Conservation (phyloP, 2,888 invertebrate genomes). For the Sinotaia quadrata region DNA sequence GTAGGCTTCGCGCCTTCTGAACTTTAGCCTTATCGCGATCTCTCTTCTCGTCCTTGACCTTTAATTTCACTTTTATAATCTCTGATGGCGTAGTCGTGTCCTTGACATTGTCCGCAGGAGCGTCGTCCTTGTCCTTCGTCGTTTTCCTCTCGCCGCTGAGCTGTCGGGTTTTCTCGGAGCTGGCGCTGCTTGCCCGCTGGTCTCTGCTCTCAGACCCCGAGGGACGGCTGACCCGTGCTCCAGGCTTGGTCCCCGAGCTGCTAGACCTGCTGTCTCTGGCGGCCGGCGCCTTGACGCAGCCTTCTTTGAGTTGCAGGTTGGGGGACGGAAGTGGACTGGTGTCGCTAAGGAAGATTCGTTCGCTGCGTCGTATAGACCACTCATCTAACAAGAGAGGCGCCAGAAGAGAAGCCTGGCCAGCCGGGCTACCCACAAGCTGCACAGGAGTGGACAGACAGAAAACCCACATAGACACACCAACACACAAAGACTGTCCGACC, state of each 20-base stretch:
- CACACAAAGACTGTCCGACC: neutral
- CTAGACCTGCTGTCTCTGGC: conserved; percentile 20
- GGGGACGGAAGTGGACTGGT: conserved; percentile 62
- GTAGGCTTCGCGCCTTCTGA: conserved; percentile 51
- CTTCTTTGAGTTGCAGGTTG: conserved; percentile 34
- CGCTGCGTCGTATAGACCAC: conserved; percentile 71
- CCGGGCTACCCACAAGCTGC: conserved; percentile 15
- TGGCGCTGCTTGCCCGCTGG: neutral
- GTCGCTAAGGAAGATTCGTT: conserved; percentile 72
- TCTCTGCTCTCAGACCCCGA: neutral
- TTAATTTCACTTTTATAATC: conserved; percentile 1
- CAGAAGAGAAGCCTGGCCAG: conserved; percentile 71
- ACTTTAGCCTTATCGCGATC: conserved; percentile 41
- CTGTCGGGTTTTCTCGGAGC: conserved; percentile 4
- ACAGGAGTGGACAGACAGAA: conserved; percentile 28
- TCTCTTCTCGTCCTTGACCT: conserved; percentile 21
- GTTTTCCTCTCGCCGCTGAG: conserved; percentile 1
- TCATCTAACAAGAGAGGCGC: conserved; percentile 66
- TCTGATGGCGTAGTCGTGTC: conserved; percentile 3
- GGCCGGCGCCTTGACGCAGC: conserved; percentile 15
- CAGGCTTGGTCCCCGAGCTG: conserved; percentile 2
- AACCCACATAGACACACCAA: conserved; percentile 27
- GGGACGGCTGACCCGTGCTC: conserved; percentile 1
- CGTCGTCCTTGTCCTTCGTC: conserved; percentile 1
- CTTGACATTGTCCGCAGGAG: neutral